Conservation (phyloP, 2,888 invertebrate species). For the Pseudococcus viburni region DNA sequence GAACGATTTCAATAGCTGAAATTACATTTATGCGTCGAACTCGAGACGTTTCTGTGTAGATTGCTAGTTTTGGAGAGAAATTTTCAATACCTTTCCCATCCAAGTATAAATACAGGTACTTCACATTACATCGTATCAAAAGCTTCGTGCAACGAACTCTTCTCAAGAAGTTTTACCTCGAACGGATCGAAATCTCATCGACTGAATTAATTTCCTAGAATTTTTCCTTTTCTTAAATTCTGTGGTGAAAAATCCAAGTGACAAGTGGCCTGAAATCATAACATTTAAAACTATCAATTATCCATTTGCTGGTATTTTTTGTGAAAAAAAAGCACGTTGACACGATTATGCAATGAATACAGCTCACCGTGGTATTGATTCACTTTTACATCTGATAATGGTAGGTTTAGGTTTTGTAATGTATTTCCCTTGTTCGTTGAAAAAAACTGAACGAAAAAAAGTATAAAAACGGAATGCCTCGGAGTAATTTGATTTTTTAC, state of each 20-base stretch:
- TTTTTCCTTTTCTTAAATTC: background rate
- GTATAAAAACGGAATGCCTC: background rate
- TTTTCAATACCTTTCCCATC: constrained; percentile 22
- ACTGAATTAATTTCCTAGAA: background rate
- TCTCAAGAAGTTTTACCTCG: background rate
- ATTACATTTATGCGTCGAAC: constrained; percentile 7
- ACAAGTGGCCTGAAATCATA: background rate
- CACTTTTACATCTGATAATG: constrained; percentile 29
- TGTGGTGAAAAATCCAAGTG: background rate
- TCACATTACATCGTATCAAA: background rate
- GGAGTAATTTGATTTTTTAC: background rate
- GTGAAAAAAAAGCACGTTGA: background rate
- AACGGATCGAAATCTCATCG: background rate
- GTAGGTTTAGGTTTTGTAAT: background rate
- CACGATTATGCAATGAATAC: constrained; percentile 11
- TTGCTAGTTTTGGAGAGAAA: constrained; percentile 17
- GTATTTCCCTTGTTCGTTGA: background rate
- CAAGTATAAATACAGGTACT: background rate
- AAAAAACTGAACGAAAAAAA: background rate
- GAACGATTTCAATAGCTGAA: constrained; percentile 36
- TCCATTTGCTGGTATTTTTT: constrained; percentile 6
- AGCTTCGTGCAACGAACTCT: background rate
- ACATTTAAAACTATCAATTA: background rate
- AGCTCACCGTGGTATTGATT: constrained; percentile 9
- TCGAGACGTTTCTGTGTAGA: constrained; percentile 6